Evolutionary conservation across 2,888 invertebrate genomes (phyloP).

Genomic region (Drosophila kanekoi): DNA sequence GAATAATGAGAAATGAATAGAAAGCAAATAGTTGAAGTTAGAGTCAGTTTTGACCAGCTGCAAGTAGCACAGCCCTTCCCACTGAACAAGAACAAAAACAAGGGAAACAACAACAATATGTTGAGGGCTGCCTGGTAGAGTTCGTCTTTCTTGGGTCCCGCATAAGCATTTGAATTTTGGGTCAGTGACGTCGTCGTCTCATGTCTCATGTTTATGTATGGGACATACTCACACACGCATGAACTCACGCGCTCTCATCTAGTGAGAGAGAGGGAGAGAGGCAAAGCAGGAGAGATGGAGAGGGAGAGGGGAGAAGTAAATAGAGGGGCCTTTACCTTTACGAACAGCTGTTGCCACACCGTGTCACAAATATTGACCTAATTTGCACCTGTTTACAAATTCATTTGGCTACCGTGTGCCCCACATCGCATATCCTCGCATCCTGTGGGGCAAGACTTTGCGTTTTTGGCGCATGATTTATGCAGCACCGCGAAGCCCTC

Average conservation of each 20-base stretch:
- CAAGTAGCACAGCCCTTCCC: background rate
- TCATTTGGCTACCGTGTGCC: conserved; percentile 57
- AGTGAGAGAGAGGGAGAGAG: background rate
- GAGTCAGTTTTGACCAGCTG: too few species aligned
- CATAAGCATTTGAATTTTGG: conserved; percentile 76
- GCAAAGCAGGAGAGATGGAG: background rate
- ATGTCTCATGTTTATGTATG: conserved; percentile 70
- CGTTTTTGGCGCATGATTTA: conserved; percentile 74
- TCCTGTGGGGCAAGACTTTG: conserved; percentile 60
- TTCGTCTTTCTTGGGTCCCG: conserved; percentile 57
- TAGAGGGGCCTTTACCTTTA: conserved; percentile 46
- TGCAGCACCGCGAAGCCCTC: conserved; percentile 52
- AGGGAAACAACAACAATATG: conserved; percentile 17
- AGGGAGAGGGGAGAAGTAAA: conserved; percentile 18
- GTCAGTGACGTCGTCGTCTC: conserved; percentile 62
- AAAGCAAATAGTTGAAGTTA: too few species aligned
- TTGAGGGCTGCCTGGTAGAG: conserved; percentile 9
- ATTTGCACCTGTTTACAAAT: conserved; percentile 77
- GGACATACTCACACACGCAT: conserved; percentile 34
- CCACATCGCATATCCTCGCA: conserved; percentile 28
- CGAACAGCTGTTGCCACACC: conserved; percentile 62
- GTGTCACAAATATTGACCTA: conserved; percentile 70
- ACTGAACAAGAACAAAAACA: background rate
- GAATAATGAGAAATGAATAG: too few species aligned
- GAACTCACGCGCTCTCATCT: conserved; percentile 11